Conservation (phyloP, 2,113 vertebrate genomes). For the Phocoena sinus region DNA sequence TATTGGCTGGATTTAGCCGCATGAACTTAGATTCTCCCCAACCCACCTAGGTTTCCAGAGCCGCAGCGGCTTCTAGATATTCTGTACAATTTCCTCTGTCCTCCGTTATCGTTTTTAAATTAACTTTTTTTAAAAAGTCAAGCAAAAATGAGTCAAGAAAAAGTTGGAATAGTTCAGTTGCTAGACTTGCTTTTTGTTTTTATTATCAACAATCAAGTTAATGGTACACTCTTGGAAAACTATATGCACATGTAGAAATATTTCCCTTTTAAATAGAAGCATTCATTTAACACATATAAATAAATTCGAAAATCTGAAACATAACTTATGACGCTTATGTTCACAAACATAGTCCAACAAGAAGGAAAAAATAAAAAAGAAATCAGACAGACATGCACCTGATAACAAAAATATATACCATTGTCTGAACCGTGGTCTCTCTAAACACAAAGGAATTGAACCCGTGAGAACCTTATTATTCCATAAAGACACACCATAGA, state of each 20-base stretch:
- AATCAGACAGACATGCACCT: slow-evolving; percentile 91
- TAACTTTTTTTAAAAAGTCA: neutral
- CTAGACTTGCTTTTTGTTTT: slow-evolving; percentile 87
- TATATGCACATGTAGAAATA: slow-evolving; percentile 99
- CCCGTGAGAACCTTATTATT: slow-evolving; percentile 89
- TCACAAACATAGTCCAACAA: slow-evolving; percentile 90
- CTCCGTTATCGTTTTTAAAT: neutral
- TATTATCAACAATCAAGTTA: slow-evolving; percentile 99
- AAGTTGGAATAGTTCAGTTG: slow-evolving; percentile 45
- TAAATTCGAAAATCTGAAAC: slow-evolving; percentile 95
- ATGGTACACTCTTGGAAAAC: slow-evolving; percentile 99
- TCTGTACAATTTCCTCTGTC: neutral
- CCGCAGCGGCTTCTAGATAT: neutral
- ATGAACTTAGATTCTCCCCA: neutral
- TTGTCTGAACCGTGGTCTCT: slow-evolving; percentile 87
- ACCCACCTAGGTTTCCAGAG: neutral
- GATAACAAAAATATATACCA: slow-evolving; percentile 93
- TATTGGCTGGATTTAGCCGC: neutral
- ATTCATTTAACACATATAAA: slow-evolving; percentile 99
- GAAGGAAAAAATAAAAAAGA: slow-evolving; percentile 70
- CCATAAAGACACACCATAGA: slow-evolving; percentile 92
- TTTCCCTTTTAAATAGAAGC: slow-evolving; percentile 99
- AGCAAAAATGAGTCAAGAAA: slow-evolving; percentile 23
- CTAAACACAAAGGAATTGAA: slow-evolving; percentile 87
- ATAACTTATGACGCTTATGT: slow-evolving; percentile 92